Evolutionary conservation across 2,888 invertebrate species (phyloP).

Genomic region (Drosophila lacicola): DNA sequence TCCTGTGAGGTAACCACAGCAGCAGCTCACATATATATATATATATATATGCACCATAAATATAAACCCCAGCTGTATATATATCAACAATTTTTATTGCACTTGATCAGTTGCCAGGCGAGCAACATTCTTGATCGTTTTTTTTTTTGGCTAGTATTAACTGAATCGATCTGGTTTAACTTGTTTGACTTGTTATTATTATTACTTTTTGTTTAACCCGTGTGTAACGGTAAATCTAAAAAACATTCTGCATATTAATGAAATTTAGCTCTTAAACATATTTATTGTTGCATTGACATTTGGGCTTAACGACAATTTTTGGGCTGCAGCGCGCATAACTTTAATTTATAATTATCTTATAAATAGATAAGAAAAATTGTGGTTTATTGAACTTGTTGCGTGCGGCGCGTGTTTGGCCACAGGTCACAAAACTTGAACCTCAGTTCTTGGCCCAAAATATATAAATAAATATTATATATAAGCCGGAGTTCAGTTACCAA

Average conservation of each 20-base stretch:
- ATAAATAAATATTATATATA: background rate
- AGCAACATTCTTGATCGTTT: conserved; percentile 36
- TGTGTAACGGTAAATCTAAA: conserved; percentile 71
- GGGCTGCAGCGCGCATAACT: conserved; percentile 12
- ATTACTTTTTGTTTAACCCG: conserved; percentile 13
- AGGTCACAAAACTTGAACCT: conserved; percentile 47
- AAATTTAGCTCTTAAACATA: conserved; percentile 42
- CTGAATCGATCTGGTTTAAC: conserved; percentile 67
- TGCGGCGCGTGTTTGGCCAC: conserved; percentile 22
- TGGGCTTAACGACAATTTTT: conserved; percentile 24
- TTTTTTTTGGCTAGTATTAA: conserved; percentile 48
- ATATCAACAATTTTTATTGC: conserved; percentile 34
- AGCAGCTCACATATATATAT: conserved; percentile 30
- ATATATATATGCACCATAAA: background rate
- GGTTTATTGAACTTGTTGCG: conserved; percentile 57
- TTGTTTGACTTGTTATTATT: conserved; percentile 49
- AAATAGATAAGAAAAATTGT: conserved; percentile 11
- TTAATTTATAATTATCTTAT: conserved; percentile 30
- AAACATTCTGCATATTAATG: conserved; percentile 49
- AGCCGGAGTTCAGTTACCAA: conserved; percentile 28
- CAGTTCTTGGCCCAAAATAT: background rate
- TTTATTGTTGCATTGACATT: conserved; percentile 53
- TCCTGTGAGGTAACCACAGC: conserved; percentile 57
- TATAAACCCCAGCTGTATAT: background rate
- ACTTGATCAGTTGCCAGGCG: conserved; percentile 48